Conservation (phyloP, 2,888 invertebrate species). For the Muschampia plurimacula region DNA sequence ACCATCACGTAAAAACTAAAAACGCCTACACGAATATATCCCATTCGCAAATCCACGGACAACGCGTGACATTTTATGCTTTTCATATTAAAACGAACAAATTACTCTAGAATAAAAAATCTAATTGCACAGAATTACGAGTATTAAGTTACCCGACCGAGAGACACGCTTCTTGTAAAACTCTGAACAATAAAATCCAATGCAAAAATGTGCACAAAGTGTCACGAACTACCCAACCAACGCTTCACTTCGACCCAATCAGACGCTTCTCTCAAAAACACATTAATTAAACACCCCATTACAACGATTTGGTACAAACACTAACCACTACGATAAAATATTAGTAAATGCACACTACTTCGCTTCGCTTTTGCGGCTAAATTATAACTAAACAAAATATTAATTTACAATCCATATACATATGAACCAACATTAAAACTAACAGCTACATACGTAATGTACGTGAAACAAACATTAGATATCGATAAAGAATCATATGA, state of each 20-base stretch:
- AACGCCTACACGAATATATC: slow-evolving; percentile 38
- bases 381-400: slow-evolving; percentile 52
- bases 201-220: neutral
- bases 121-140: neutral
- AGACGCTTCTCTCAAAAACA: slow-evolving; percentile 12
- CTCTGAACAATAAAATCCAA: neutral
- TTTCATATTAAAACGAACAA: neutral
- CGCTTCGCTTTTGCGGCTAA: slow-evolving; percentile 62
- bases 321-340: slow-evolving; percentile 79
- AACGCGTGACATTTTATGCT: slow-evolving; percentile 8
- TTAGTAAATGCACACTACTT: slow-evolving; percentile 84
- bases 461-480: slow-evolving; percentile 26
- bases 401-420: slow-evolving; percentile 76
- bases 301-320: slow-evolving; percentile 80
- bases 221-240: neutral
- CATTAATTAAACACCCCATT: slow-evolving; percentile 59
- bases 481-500: slow-evolving; percentile 17
- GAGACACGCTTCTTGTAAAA: slow-evolving; percentile 5
- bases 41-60: slow-evolving; percentile 25
- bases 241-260: neutral
- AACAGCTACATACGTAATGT: slow-evolving; percentile 39
- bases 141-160: neutral
- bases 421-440: slow-evolving; percentile 47
- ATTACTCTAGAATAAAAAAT: neutral
- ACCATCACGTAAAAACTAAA: slow-evolving; percentile 64